A percentile compares a stretch with the other conserved stretches of the same genome.
Evolutionary conservation across 2,888 invertebrate genomes (phyloP).

Genomic region (Lypha dubia): DNA sequence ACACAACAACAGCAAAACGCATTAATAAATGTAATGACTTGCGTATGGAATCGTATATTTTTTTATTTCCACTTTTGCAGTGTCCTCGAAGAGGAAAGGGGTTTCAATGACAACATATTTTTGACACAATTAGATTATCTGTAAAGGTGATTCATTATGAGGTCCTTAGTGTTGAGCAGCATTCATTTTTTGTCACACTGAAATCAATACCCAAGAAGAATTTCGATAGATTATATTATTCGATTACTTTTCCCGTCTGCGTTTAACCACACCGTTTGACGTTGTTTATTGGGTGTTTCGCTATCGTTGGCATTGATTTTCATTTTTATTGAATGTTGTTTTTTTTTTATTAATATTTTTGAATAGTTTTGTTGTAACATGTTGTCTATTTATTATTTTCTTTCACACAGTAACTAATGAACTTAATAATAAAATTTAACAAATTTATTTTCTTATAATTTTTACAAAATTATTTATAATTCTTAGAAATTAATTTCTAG

Average conservation of each 20-base stretch:
- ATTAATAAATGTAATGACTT: slow-evolving; percentile 66
- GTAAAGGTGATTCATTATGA: too few species aligned
- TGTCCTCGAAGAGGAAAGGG: not conserved
- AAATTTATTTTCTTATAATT: slow-evolving; percentile 49
- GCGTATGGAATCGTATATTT: not conserved
- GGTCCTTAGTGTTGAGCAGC: too few species aligned
- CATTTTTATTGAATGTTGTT: not conserved
- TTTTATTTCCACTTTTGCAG: not conserved
- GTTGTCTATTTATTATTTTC: slow-evolving; percentile 15
- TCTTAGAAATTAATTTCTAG: slow-evolving; percentile 41
- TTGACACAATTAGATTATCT: too few species aligned
- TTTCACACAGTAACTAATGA: slow-evolving; percentile 39
- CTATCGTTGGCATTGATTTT: not conserved
- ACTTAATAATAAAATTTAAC: slow-evolving; percentile 58
- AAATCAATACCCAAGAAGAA: too few species aligned
- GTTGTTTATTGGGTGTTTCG: too few species aligned
- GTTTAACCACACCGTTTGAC: too few species aligned
- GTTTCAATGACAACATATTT: not conserved
- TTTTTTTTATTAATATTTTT: slow-evolving; percentile 50
- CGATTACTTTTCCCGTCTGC: too few species aligned
- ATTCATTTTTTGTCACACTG: too few species aligned
- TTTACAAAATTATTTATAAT: slow-evolving; percentile 60
- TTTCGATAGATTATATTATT: not conserved
- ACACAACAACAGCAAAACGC: too few species aligned
- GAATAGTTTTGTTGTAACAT: slow-evolving; percentile 52